Conservation (phyloP, 2,113 vertebrate genomes). For the Pteronura brasiliensis region DNA sequence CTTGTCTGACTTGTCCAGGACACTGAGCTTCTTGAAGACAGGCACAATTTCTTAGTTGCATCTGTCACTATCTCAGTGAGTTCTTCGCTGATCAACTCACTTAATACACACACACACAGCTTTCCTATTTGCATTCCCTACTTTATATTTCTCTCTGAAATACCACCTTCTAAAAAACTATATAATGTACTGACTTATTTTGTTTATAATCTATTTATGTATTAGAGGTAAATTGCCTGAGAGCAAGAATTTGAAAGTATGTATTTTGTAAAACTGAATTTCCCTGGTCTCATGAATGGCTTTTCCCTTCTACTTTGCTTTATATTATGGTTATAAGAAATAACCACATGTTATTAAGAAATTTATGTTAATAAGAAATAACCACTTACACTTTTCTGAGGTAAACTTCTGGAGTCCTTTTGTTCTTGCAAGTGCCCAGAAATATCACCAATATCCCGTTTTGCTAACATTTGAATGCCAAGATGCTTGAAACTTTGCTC, state of each 20-base stretch:
- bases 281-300: not conserved
- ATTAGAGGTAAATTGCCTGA: not conserved
- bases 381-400: not conserved
- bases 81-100: not conserved
- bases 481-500: not conserved
- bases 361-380: not conserved
- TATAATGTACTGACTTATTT: not conserved
- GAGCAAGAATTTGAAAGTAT: not conserved
- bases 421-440: not conserved
- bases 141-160: not conserved
- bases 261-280: not conserved
- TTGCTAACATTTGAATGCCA: not conserved
- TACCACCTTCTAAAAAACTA: not conserved
- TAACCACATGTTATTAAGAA: not conserved
- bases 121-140: not conserved
- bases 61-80: not conserved
- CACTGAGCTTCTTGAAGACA: not conserved
- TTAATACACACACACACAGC: not conserved
- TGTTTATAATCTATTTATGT: not conserved
- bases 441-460: not conserved
- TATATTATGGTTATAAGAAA: not conserved
- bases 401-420: not conserved
- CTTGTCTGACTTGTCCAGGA: not conserved
- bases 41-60: not conserved
- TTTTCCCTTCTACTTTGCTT: not conserved